Conservation (phyloP, 2,888 invertebrate genomes). For the Megalurothrips usitatus region DNA sequence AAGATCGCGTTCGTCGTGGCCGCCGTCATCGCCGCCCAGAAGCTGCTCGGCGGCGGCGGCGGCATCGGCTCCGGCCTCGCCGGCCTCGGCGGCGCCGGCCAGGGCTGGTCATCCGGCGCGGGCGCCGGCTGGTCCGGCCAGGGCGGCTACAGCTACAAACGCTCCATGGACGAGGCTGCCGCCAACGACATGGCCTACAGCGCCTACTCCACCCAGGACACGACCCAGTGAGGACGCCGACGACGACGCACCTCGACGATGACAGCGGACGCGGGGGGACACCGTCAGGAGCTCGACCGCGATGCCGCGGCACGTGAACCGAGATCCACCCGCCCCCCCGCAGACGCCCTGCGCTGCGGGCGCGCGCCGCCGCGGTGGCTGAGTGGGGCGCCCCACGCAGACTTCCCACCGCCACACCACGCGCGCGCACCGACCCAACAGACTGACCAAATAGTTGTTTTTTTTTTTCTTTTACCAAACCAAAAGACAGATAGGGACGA, state of each 20-base stretch:
- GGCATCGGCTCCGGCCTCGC: slow-evolving; percentile 40
- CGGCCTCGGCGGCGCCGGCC: slow-evolving; percentile 37
- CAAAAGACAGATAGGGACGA: slow-evolving; percentile 11
- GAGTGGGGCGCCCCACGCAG: not conserved
- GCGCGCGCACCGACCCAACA: not conserved
- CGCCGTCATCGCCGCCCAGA: slow-evolving; percentile 64
- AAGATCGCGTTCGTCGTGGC: slow-evolving; percentile 73
- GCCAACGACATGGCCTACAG: slow-evolving; percentile 69
- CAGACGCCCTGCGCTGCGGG: not conserved
- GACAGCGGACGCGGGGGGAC: not conserved
- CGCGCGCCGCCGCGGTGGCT: not conserved
- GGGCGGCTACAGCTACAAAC: slow-evolving; percentile 49
- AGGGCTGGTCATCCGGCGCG: slow-evolving; percentile 40
- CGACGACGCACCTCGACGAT: not conserved
- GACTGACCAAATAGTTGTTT: slow-evolving; percentile 3
- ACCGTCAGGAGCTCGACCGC: no score
- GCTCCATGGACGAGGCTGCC: slow-evolving; percentile 50
- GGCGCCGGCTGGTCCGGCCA: slow-evolving; percentile 44
- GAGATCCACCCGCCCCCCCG: no score
- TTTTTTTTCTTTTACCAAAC: no score
- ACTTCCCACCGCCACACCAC: not conserved
- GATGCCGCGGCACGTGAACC: no score
- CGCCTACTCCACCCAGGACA: slow-evolving; percentile 52
- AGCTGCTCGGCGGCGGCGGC: slow-evolving; percentile 56
- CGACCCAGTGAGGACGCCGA: not conserved